These are phyloP conservation scores for Gortyna flavago DNA, from an alignment of 2,888 invertebrate genomes.

Conservation along the genomic window DNA sequence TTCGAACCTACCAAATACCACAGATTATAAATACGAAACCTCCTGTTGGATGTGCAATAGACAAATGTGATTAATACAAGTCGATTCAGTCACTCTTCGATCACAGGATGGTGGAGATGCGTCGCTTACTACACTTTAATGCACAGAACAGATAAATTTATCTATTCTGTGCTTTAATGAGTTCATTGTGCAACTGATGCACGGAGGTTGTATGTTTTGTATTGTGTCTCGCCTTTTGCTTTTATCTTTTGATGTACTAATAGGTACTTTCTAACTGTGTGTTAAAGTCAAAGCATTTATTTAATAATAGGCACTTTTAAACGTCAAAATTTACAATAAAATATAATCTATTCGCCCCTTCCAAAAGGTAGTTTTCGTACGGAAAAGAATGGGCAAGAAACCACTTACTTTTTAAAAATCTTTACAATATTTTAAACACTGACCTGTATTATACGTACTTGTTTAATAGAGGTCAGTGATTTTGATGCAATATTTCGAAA, in stretches of 20 bases:
- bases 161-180: no score
- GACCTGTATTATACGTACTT: no score
- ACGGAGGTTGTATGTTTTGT: not conserved
- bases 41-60: slow-evolving; percentile 30
- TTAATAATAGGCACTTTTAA: not conserved
- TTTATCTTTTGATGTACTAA: not conserved
- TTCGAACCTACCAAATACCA: slow-evolving; percentile 48
- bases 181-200: not conserved
- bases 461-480: no score
- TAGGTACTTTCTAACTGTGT: not conserved
- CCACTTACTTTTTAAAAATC: no score
- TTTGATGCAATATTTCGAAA: not conserved
- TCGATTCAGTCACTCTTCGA: slow-evolving; percentile 33
- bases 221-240: not conserved
- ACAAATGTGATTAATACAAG: slow-evolving; percentile 54
- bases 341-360: not conserved
- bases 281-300: not conserved
- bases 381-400: no score
- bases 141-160: no score
- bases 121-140: not conserved
- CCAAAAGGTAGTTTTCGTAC: no score
- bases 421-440: not conserved
- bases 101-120: slow-evolving; percentile 9
- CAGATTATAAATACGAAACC: slow-evolving; percentile 63
- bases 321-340: not conserved